These are phyloP conservation scores for Hippotragus niger DNA, from an alignment of 2,113 vertebrate genomes.

Conservation along the genomic window DNA sequence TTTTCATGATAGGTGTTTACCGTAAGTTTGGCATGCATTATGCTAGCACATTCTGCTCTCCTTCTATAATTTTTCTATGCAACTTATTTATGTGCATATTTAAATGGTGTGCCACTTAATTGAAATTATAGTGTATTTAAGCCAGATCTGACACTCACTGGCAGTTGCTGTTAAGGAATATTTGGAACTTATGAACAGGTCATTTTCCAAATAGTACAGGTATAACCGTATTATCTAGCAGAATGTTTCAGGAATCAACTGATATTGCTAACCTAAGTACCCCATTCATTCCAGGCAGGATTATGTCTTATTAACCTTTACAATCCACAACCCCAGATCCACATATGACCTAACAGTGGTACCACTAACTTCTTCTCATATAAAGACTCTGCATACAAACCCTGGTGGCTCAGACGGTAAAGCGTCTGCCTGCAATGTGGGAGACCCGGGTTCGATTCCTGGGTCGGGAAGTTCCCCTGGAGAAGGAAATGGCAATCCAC, in stretches of 20 bases:
- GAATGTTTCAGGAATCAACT: slow-evolving; percentile 14
- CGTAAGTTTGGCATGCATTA: slow-evolving; percentile 35
- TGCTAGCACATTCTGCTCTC: slow-evolving; percentile 42
- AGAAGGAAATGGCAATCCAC: no score
- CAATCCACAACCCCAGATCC: neutral
- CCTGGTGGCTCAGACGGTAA: no score
- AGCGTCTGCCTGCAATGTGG: no score
- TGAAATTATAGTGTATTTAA: slow-evolving; percentile 66
- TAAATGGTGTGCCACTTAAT: slow-evolving; percentile 67
- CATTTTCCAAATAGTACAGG: slow-evolving; percentile 55
- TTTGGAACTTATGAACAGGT: slow-evolving; percentile 42
- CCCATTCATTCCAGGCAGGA: neutral
- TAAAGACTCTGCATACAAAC: neutral
- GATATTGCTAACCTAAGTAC: neutral
- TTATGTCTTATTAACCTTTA: neutral
- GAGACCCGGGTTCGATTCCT: no score
- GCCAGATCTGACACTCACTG: slow-evolving; percentile 63
- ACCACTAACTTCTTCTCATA: neutral
- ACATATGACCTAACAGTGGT: neutral
- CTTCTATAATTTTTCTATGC: slow-evolving; percentile 59
- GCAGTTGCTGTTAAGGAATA: slow-evolving; percentile 54
- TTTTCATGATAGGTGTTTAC: slow-evolving; percentile 62
- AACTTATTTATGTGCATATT: slow-evolving; percentile 69
- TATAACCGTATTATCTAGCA: neutral
- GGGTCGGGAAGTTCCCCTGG: no score